Conservation (phyloP, 2,113 vertebrate species). For the Perca flavescens region DNA sequence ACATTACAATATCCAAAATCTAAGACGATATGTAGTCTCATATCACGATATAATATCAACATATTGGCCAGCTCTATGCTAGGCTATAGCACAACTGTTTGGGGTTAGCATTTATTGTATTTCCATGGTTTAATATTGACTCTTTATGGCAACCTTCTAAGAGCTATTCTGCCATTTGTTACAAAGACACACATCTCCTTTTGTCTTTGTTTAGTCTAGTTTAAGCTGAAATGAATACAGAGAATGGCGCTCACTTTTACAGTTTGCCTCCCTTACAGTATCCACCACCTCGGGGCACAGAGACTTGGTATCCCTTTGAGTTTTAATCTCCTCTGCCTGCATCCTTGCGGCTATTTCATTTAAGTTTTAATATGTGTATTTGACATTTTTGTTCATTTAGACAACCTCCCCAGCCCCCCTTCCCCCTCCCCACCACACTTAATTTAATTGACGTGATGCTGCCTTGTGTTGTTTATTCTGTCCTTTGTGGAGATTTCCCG, state of each 20-base stretch:
- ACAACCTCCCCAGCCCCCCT: background rate
- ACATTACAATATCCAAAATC: too few species aligned
- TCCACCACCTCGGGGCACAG: constrained; percentile 74
- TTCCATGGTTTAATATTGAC: constrained; percentile 34
- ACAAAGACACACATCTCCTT: constrained; percentile 40
- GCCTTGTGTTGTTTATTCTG: constrained; percentile 75
- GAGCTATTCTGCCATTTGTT: constrained; percentile 39
- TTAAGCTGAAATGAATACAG: constrained; percentile 49
- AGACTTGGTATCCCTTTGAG: constrained; percentile 77
- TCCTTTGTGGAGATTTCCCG: constrained; percentile 64
- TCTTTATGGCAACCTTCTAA: constrained; percentile 16
- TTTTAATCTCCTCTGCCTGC: constrained; percentile 82
- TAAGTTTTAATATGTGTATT: constrained; percentile 86
- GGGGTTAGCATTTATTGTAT: constrained; percentile 6
- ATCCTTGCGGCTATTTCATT: constrained; percentile 85
- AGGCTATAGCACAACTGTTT: background rate
- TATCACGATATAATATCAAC: too few species aligned
- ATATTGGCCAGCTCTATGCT: too few species aligned
- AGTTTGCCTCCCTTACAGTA: constrained; percentile 77
- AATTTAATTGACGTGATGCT: constrained; percentile 82
- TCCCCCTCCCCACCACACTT: constrained; percentile 39
- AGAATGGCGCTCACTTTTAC: constrained; percentile 67
- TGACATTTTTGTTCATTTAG: constrained; percentile 85
- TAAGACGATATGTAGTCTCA: too few species aligned
- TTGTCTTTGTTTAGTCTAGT: constrained; percentile 63